Evolutionary conservation across 2,113 vertebrate genomes (phyloP).

Genomic region (Cichladusa arquata): DNA sequence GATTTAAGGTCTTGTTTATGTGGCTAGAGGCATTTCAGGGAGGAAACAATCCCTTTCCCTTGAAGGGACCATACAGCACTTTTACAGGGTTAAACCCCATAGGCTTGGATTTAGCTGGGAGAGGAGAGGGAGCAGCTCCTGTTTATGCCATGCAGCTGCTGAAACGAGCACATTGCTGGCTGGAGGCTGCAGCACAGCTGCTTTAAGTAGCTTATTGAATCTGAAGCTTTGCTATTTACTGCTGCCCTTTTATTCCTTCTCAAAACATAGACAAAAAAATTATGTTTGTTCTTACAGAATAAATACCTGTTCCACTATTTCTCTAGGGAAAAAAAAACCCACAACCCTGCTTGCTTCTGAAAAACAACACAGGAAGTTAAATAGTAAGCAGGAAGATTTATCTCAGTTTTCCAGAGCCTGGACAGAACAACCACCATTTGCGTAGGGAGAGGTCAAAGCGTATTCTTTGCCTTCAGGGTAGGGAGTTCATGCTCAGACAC

Average conservation of each 20-base stretch:
- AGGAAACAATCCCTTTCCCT: neutral
- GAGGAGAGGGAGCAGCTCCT: neutral
- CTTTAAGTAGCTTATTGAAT: neutral
- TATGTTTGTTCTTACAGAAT: neutral
- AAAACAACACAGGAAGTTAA: neutral
- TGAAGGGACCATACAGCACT: neutral
- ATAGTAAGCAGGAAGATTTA: neutral
- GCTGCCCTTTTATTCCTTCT: neutral
- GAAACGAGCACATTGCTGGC: constrained; percentile 29
- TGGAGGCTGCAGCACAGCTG: constrained; percentile 39
- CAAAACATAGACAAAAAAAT: neutral
- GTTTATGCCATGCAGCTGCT: constrained; percentile 48
- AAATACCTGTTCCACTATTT: neutral
- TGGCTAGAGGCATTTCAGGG: neutral
- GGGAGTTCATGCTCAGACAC: neutral
- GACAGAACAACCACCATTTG: neutral
- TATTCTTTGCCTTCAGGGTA: neutral
- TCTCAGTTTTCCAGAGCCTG: neutral
- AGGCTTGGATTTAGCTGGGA: neutral
- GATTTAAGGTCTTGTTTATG: neutral
- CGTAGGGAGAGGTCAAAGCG: neutral
- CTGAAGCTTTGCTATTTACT: constrained; percentile 8
- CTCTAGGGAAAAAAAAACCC: neutral
- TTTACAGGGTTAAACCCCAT: neutral
- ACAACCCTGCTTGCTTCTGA: neutral